A percentile compares a stretch with the other conserved stretches of the same genome.
These are phyloP conservation scores for Heteractis magnifica DNA, from an alignment of 92 coral and sea anemone species.

Conservation along the genomic window DNA sequence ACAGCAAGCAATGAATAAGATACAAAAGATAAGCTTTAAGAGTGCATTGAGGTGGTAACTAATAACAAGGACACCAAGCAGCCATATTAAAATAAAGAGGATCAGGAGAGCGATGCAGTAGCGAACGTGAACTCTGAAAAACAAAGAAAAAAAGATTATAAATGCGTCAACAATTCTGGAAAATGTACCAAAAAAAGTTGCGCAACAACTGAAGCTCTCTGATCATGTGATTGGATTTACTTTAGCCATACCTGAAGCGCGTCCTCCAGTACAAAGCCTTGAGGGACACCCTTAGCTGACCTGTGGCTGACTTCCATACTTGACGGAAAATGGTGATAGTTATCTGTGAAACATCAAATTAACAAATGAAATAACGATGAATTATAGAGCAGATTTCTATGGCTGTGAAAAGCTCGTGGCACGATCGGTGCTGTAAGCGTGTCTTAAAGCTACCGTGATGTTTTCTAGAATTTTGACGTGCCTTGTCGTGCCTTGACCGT, in stretches of 20 bases:
- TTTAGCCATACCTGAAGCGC: constrained; percentile 59
- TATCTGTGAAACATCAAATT: constrained; percentile 21
- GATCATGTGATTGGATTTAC: not conserved
- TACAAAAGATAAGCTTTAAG: constrained; percentile 48
- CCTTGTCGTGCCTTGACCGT: no score
- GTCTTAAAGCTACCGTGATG: no score
- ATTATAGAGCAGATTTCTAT: no score
- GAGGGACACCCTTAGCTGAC: constrained; percentile 57
- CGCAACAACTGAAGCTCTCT: not conserved
- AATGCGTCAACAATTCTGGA: not conserved
- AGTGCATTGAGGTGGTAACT: constrained; percentile 29
- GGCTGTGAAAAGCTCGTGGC: no score
- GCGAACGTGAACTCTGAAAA: constrained; percentile 72
- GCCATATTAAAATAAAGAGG: constrained; percentile 68
- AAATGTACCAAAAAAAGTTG: not conserved
- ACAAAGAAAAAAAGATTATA: not conserved
- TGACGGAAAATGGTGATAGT: constrained; percentile 51
- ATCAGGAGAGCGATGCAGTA: constrained; percentile 64
- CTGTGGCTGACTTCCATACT: constrained; percentile 72
- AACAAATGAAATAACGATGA: no score
- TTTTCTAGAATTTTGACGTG: no score
- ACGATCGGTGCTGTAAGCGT: no score
- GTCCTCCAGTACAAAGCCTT: constrained; percentile 71
- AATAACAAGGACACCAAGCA: constrained; percentile 67
- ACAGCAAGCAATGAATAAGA: constrained; percentile 68